Conservation (phyloP, 2,113 vertebrate genomes). For the Cyphomyrus plagiostoma region DNA sequence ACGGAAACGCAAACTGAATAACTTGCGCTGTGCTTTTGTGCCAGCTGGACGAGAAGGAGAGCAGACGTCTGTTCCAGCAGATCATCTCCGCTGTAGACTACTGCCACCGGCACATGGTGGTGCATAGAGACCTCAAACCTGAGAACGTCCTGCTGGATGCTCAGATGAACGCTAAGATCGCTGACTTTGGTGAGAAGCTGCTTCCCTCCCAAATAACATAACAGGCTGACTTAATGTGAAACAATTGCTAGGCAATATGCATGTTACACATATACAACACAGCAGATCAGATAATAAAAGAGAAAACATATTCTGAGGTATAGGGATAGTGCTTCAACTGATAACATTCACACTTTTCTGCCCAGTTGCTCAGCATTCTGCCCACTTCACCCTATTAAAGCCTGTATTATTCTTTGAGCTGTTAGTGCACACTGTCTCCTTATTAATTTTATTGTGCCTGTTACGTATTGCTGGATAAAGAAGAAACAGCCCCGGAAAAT, state of each 20-base stretch:
- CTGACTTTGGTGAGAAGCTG: slow-evolving; percentile 81
- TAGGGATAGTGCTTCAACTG: not conserved
- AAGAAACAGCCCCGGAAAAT: not conserved
- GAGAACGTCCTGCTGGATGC: slow-evolving; percentile 98
- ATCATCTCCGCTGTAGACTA: slow-evolving; percentile 98
- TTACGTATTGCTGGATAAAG: not conserved
- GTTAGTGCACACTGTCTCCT: not conserved
- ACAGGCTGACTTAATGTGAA: not conserved
- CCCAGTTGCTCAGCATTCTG: not conserved
- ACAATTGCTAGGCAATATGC: not conserved
- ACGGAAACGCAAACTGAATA: not conserved
- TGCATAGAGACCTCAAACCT: slow-evolving; percentile 94
- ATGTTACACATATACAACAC: not conserved
- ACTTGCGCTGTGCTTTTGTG: slow-evolving; percentile 20
- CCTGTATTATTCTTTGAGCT: not conserved
- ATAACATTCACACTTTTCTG: not conserved
- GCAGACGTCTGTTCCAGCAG: slow-evolving; percentile 90
- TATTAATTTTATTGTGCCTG: not conserved
- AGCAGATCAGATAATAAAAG: not conserved
- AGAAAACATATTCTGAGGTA: not conserved
- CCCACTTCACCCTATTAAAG: not conserved
- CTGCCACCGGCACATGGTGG: slow-evolving; percentile 98
- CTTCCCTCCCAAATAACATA: not conserved
- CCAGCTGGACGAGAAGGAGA: slow-evolving; percentile 95
- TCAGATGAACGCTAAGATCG: slow-evolving; percentile 98